Conservation (phyloP, 2,888 invertebrate species). For the Epicampocera succincta region DNA sequence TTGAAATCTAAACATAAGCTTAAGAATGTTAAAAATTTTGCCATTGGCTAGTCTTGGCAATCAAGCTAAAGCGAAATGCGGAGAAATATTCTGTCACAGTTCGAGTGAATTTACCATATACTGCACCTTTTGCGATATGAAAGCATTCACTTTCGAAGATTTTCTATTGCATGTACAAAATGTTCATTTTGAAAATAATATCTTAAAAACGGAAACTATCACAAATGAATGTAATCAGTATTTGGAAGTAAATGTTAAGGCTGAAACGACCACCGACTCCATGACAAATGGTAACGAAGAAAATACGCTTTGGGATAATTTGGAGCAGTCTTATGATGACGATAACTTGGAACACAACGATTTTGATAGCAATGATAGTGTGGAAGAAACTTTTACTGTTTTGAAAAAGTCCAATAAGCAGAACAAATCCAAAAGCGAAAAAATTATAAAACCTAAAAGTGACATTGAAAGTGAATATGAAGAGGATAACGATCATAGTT, state of each 20-base stretch:
- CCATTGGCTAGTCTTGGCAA: conserved; percentile 49
- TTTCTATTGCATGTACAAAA: conserved; percentile 77
- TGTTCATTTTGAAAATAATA: conserved; percentile 74
- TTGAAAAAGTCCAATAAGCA: conserved; percentile 70
- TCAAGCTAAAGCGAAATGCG: conserved; percentile 76
- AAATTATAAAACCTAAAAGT: conserved; percentile 43
- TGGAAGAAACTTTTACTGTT: conserved; percentile 64
- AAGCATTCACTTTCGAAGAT: conserved; percentile 76
- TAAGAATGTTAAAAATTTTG: conserved; percentile 61
- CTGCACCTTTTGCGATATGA: conserved; percentile 76
- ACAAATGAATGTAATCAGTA: conserved; percentile 38
- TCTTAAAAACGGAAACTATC: conserved; percentile 60
- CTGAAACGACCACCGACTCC: conserved; percentile 12
- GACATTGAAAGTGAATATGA: conserved; percentile 57
- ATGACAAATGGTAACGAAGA: conserved; percentile 10
- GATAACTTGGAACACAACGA: conserved; percentile 29
- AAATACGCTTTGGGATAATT: conserved; percentile 51
- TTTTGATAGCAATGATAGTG: conserved; percentile 48
- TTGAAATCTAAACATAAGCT: conserved; percentile 5
- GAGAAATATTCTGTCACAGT: conserved; percentile 77
- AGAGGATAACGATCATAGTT: conserved; percentile 60
- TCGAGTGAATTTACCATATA: conserved; percentile 76
- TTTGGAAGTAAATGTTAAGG: conserved; percentile 60
- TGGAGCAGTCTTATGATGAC: conserved; percentile 36
- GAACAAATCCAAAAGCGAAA: conserved; percentile 22